phyloP scores from a whole-genome alignment of 2,797 vertebrate genomes.

The Uromys caudimaculatus region DNA sequence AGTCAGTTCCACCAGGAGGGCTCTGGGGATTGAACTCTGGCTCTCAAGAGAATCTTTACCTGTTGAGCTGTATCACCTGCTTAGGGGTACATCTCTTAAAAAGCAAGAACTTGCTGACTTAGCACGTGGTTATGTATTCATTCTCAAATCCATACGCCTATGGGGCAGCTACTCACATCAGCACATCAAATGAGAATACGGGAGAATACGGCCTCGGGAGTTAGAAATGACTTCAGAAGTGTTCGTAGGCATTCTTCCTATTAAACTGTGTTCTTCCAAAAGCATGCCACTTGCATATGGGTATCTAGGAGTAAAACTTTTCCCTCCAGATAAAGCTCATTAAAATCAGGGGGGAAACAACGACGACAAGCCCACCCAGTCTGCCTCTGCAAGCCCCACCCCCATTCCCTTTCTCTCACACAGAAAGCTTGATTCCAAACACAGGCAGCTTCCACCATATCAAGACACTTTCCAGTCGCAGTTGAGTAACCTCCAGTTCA shows the following conservation, averaged over 20 bases:
- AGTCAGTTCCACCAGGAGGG: neutral
- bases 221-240: slow-evolving; percentile 39
- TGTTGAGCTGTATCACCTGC: neutral
- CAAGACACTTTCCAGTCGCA: neutral
- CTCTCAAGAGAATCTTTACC: neutral
- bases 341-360: neutral
- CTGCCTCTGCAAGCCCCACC: no score
- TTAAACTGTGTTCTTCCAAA: neutral
- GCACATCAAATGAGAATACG: neutral
- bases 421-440: neutral
- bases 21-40: neutral
- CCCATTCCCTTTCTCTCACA: neutral
- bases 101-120: neutral
- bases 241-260: neutral
- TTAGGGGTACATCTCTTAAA: neutral
- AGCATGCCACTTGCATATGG: slow-evolving; percentile 1
- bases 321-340: neutral
- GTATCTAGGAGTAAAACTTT: neutral
- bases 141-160: neutral
- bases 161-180: neutral
- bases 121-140: neutral
- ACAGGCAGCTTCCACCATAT: neutral
- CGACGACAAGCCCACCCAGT: neutral
- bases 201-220: no score
- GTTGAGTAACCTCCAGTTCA: no score